These are phyloP conservation scores for Acleris sparsana DNA, from an alignment of 2,888 invertebrate species.

Conservation along the genomic window DNA sequence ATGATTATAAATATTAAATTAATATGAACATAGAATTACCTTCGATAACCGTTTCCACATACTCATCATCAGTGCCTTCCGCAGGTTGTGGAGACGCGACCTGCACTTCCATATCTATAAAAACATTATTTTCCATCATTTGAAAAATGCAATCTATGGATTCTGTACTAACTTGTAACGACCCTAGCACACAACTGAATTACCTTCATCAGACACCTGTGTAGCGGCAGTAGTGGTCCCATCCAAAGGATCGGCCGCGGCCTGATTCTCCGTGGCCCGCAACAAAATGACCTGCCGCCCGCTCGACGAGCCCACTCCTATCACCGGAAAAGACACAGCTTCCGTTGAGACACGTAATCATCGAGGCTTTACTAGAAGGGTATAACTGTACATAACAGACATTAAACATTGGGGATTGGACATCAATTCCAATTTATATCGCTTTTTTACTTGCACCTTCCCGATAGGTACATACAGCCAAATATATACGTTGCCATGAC, in stretches of 20 bases:
- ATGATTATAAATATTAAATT: too few relatives aligned
- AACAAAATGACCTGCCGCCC: slow-evolving; percentile 4
- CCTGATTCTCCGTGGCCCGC: background rate
- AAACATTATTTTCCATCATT: background rate
- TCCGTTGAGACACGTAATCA: background rate
- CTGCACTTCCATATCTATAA: slow-evolving; percentile 5
- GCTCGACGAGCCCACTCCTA: background rate
- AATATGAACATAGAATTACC: background rate
- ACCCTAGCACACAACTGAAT: background rate
- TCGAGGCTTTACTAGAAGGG: background rate
- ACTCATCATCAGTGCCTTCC: slow-evolving; percentile 5
- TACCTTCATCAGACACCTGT: slow-evolving; percentile 11
- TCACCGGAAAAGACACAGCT: background rate
- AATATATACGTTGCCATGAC: too few relatives aligned
- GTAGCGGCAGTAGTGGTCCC: background rate
- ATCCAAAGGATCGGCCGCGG: background rate
- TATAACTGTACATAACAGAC: too few relatives aligned
- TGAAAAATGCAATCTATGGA: too few relatives aligned
- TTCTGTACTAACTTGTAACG: too few relatives aligned
- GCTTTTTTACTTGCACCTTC: too few relatives aligned
- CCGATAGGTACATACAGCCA: too few relatives aligned
- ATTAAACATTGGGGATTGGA: too few relatives aligned
- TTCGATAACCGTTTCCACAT: slow-evolving; percentile 16
- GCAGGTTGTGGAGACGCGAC: slow-evolving; percentile 2
- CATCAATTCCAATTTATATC: too few relatives aligned